Evolutionary conservation across 2,888 invertebrate genomes (phyloP), one percentile per base, ranked within the genome.

Genomic region (Fissipunctia ypsillon): DNA sequence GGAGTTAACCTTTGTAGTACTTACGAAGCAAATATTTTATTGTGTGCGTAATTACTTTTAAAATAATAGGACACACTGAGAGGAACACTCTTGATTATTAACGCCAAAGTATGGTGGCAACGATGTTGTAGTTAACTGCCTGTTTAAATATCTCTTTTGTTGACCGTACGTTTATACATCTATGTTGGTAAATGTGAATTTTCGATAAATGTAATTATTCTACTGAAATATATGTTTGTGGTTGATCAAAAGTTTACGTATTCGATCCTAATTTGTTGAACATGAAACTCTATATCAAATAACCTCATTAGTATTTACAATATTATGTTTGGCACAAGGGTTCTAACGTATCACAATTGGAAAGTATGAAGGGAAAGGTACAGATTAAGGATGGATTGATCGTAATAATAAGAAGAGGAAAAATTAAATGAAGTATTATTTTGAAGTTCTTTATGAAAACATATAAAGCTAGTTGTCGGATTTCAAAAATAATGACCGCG

Each of bases 241-340:
- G 75, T 59, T 76, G 45, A 68, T 78, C 48, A 60, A 64, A 76
- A 73, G 63, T 69, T 74, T 71, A 76, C 31, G 70, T 64, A 72
- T 43, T 79, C 38, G 63, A 72, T 63, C 48, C 63, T 76, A 80
- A 73, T 84, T 76, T 73, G 66, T 81, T 83, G 77, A 84, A 85
- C 84, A 85, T 78, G 80, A 81, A 77, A 83, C 72, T 83, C 75
- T 80, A 77, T 86, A 84, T 78, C 80, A 65, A 85, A 81, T 83
- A 83, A 67, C 75, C 59, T 81, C 65, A 83, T 83, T 76, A 85
- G 59, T 88, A 87, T 87, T 81, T 87, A 89, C 85, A 88, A 81
- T 73, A 68, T 81, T 78, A 82, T 72, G 71, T 87, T 91, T 92
- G 92, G 92, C 92, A 92, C 89, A 79, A 83, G 76, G 80, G 73